phyloP scores from a whole-genome alignment of 2,113 vertebrate species.

The Mohoua ochrocephala region DNA sequence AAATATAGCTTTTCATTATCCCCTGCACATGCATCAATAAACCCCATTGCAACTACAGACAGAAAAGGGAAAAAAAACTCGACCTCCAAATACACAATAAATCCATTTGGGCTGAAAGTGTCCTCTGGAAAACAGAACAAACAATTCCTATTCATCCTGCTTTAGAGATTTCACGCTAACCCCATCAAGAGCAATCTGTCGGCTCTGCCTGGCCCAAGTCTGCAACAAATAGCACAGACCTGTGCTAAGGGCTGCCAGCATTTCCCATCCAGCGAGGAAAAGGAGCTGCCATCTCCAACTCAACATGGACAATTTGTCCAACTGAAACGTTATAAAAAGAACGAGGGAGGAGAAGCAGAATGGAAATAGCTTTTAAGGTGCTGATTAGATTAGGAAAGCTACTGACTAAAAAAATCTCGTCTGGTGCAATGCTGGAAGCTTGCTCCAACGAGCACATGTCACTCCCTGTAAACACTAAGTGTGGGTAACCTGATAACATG shows the following conservation, averaged over 20 bases:
- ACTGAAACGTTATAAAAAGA: neutral
- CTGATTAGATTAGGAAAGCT: neutral
- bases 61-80: neutral
- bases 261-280: neutral
- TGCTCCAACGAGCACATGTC: neutral
- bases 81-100: neutral
- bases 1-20: constrained; percentile 22
- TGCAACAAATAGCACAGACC: neutral
- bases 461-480: neutral
- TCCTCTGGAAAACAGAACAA: constrained; percentile 15
- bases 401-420: neutral
- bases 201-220: neutral
- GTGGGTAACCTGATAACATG: neutral
- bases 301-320: neutral
- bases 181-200: neutral
- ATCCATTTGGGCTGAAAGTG: neutral
- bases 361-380: neutral
- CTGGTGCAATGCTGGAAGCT: neutral
- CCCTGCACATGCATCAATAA: constrained; percentile 8
- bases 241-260: neutral
- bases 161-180: constrained; percentile 14
- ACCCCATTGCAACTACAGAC: neutral
- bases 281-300: neutral
- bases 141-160: neutral
- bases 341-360: neutral